Evolutionary conservation across 2,797 vertebrate genomes (phyloP).

Genomic region (Brotula barbata): DNA sequence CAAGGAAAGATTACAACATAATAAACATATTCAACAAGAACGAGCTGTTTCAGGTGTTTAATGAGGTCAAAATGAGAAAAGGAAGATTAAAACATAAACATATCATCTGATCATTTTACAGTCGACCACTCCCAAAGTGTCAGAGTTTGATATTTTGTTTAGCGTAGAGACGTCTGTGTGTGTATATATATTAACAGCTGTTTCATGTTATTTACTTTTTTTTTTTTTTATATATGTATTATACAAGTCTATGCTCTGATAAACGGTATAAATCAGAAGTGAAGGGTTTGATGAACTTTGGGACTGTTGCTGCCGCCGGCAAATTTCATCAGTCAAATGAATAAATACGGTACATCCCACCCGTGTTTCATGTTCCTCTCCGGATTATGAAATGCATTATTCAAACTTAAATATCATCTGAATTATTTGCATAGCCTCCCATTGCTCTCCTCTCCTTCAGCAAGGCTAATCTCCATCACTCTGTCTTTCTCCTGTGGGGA

Average conservation of each 20-base stretch:
- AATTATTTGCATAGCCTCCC: slow-evolving; percentile 66
- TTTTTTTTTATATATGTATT: too few species aligned
- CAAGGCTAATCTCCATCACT: slow-evolving; percentile 41
- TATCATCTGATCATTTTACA: too few species aligned
- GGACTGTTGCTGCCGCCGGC: slow-evolving; percentile 51
- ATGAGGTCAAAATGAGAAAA: too few species aligned
- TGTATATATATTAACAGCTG: too few species aligned
- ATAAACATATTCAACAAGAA: slow-evolving; percentile 24
- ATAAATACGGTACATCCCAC: slow-evolving; percentile 57
- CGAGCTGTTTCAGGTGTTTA: slow-evolving; percentile 5
- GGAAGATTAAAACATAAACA: too few species aligned
- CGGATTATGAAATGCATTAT: slow-evolving; percentile 73
- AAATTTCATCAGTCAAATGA: slow-evolving; percentile 57
- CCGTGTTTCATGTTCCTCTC: slow-evolving; percentile 56
- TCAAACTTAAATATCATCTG: slow-evolving; percentile 56
- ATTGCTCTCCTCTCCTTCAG: slow-evolving; percentile 45
- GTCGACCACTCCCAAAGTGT: too few species aligned
- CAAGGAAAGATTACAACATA: slow-evolving; percentile 29
- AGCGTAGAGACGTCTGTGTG: too few species aligned
- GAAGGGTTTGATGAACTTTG: slow-evolving; percentile 50
- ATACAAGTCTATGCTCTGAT: too few species aligned
- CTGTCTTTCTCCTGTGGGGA: slow-evolving; percentile 14
- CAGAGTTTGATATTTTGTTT: too few species aligned
- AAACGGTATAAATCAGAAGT: slow-evolving; percentile 30
- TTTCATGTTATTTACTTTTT: too few species aligned